A percentile compares a stretch with the other conserved stretches of the same genome.
These are phyloP conservation scores for Gymnothorax javanicus DNA, from an alignment of 2,797 vertebrate genomes.

Conservation along the genomic window DNA sequence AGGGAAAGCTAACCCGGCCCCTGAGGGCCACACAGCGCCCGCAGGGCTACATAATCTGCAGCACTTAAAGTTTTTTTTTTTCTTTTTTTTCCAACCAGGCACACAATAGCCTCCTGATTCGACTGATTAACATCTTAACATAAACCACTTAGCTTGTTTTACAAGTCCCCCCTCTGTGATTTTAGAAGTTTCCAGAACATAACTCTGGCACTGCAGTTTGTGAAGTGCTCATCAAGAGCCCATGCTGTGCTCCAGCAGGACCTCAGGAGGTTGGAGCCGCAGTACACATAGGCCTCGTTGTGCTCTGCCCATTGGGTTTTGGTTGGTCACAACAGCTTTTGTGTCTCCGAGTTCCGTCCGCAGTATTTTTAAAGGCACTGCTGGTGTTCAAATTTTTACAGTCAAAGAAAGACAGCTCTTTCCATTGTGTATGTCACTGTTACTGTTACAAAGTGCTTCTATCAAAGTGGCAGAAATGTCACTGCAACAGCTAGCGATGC, in stretches of 20 bases:
- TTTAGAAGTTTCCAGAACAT: background rate
- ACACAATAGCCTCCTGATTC: background rate
- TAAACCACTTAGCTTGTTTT: background rate
- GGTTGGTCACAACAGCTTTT: background rate
- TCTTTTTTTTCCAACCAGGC: no score
- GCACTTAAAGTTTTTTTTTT: background rate
- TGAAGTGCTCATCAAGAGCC: background rate
- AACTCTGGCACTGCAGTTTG: background rate
- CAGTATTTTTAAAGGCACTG: background rate
- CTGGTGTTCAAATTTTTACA: background rate
- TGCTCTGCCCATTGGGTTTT: no score
- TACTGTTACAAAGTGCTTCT: background rate
- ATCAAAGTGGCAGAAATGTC: background rate
- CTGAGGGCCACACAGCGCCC: background rate
- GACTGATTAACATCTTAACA: background rate
- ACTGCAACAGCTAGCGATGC: background rate
- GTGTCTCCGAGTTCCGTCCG: background rate
- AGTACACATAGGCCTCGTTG: background rate
- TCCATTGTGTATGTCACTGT: no score
- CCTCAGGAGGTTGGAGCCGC: background rate
- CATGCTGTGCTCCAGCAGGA: background rate
- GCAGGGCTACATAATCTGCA: background rate
- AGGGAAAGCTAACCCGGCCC: background rate
- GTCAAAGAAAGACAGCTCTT: background rate
- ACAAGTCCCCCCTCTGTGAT: background rate